Conservation (phyloP, 2,113 vertebrate genomes). For the Montifringilla adamsi region DNA sequence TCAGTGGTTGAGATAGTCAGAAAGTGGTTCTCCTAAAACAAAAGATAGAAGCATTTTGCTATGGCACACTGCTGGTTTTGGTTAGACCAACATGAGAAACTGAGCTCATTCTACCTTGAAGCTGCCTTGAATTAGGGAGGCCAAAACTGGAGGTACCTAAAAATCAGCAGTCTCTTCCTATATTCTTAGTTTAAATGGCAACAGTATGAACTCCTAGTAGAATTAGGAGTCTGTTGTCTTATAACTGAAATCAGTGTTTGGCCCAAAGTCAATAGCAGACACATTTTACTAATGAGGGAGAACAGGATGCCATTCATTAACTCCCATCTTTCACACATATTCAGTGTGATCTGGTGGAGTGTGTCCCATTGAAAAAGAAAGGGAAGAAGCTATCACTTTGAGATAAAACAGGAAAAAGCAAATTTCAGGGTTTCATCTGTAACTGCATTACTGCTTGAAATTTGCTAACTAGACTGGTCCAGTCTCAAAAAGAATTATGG, state of each 20-base stretch:
- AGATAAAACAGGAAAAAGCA: background rate
- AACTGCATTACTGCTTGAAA: background rate
- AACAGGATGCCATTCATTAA: constrained; percentile 37
- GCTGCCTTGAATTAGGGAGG: background rate
- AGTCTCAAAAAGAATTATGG: background rate
- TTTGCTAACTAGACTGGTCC: background rate
- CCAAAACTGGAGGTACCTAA: background rate
- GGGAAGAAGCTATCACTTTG: background rate
- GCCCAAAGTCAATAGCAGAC: background rate
- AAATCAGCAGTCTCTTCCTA: background rate
- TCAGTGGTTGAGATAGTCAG: background rate
- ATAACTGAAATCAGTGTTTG: background rate
- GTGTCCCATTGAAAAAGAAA: background rate
- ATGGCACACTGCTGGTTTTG: background rate
- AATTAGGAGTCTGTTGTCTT: background rate
- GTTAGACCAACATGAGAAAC: background rate
- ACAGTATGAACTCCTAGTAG: background rate
- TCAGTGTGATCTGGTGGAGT: background rate
- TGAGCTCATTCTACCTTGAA: background rate
- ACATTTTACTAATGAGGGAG: constrained; percentile 33
- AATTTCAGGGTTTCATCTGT: background rate
- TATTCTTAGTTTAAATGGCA: background rate
- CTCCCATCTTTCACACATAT: constrained; percentile 22
- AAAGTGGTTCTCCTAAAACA: background rate
- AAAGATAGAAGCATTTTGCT: background rate